Conservation (phyloP, 2,888 invertebrate genomes). For the Limulus polyphemus region DNA sequence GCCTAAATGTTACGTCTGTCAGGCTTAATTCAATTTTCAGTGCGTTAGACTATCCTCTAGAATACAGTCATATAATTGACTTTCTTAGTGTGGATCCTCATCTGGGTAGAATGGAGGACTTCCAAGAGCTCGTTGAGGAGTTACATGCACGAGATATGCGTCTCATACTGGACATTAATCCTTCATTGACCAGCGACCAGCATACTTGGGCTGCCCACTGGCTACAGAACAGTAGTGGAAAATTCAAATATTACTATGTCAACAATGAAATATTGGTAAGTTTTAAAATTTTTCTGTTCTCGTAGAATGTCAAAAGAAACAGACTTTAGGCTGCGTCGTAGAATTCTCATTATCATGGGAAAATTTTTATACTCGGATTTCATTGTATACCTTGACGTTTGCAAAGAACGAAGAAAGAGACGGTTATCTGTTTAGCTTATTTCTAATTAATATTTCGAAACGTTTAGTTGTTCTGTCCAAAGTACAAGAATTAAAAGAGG, state of each 20-base stretch:
- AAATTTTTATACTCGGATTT: too few species aligned
- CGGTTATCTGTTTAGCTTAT: too few species aligned
- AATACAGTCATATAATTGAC: conserved; percentile 55
- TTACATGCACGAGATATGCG: conserved; percentile 59
- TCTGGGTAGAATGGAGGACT: conserved; percentile 56
- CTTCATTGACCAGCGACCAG: conserved; percentile 23
- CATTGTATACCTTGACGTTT: too few species aligned
- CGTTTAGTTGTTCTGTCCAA: too few species aligned
- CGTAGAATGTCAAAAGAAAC: too few species aligned
- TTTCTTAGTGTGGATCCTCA: conserved; percentile 52
- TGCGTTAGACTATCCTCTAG: conserved; percentile 57
- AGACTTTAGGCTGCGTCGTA: too few species aligned
- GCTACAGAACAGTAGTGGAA: conserved; percentile 14
- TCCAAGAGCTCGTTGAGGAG: conserved; percentile 49
- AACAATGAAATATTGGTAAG: conserved; percentile 1
- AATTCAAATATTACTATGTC: conserved; percentile 20
- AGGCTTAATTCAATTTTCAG: conserved; percentile 70
- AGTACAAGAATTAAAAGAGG: too few species aligned
- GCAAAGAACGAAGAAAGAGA: too few species aligned
- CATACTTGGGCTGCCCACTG: conserved; percentile 26
- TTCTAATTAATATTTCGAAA: too few species aligned
- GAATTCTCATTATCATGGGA: too few species aligned
- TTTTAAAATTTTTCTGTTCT: too few species aligned
- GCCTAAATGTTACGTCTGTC: conserved; percentile 56
- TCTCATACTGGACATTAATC: conserved; percentile 56